phyloP scores from a whole-genome alignment of 1,140 invertebrate species.

The Drosophila arawakana region DNA sequence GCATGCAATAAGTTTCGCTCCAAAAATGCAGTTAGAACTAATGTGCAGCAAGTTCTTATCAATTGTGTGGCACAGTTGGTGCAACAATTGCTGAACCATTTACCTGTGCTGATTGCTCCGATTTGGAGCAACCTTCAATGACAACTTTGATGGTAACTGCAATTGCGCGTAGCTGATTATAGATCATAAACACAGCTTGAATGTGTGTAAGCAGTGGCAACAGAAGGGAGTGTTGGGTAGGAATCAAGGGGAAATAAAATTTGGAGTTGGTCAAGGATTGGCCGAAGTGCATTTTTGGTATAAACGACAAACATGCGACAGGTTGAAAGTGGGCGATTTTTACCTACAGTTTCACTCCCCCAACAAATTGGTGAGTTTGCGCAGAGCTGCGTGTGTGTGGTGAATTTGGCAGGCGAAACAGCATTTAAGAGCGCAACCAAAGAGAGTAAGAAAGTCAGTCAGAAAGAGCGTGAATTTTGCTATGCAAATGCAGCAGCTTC shows the following conservation, averaged over 20 bases:
- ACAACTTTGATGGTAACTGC: constrained; percentile 7
- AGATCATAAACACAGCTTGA: constrained; percentile 3
- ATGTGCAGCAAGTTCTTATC: constrained; percentile 11
- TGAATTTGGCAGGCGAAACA: constrained; percentile 18
- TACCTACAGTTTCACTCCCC: constrained; percentile 11
- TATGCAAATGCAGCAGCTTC: constrained; percentile 39
- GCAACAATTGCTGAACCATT: constrained; percentile 2
- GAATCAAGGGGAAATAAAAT: not conserved
- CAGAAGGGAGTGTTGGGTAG: not conserved
- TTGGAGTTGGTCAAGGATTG: constrained; percentile 23
- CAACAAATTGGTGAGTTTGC: constrained; percentile 59
- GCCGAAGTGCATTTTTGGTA: constrained; percentile 10
- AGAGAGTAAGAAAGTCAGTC: not conserved
- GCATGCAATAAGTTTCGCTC: not conserved
- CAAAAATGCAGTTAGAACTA: not conserved
- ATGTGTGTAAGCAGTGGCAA: not conserved
- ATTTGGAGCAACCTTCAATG: not conserved
- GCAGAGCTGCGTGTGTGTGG: constrained; percentile 8
- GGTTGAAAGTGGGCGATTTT: constrained; percentile 49
- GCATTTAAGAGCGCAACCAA: constrained; percentile 43
- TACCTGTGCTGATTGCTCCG: constrained; percentile 1
- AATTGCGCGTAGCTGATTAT: constrained; percentile 7
- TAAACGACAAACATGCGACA: constrained; percentile 55
- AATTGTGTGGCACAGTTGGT: constrained; percentile 5
- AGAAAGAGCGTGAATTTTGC: not conserved